phyloP scores from a whole-genome alignment of 2,797 vertebrate genomes.

The Naso thynnoides region DNA sequence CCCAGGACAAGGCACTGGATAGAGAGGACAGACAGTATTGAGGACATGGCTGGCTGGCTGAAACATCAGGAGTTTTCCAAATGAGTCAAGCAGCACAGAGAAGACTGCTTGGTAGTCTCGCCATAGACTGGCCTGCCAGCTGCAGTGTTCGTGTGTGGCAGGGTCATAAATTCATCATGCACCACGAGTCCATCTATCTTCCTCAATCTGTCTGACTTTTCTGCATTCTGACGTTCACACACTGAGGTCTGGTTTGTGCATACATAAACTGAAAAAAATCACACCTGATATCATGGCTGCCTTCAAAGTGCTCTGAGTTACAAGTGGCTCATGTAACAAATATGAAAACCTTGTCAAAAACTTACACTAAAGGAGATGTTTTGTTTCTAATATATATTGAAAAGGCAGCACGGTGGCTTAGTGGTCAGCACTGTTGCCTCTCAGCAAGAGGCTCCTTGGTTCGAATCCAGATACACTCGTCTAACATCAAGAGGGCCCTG shows the following conservation, averaged over 20 bases:
- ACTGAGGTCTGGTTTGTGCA: background rate
- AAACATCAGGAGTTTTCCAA: conserved; percentile 29
- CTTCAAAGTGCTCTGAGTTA: conserved; percentile 1
- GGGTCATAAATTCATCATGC: conserved; percentile 33
- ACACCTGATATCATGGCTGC: background rate
- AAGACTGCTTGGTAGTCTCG: conserved; percentile 45
- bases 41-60: conserved; percentile 20
- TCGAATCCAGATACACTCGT: too few relatives aligned
- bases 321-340: background rate
- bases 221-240: conserved; percentile 11
- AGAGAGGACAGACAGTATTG: conserved; percentile 6
- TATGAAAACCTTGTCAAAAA: background rate
- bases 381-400: background rate
- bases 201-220: conserved; percentile 6
- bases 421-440: too few relatives aligned
- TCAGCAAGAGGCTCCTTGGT: too few relatives aligned
- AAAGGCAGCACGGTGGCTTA: too few relatives aligned
- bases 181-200: conserved; percentile 17
- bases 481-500: too few relatives aligned
- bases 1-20: background rate
- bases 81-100: conserved; percentile 34
- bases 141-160: conserved; percentile 7
- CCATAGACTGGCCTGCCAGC: conserved; percentile 21
- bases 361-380: background rate
- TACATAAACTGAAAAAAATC: background rate